Conservation (phyloP, 2,113 vertebrate genomes). For the Nycticorax nycticorax region DNA sequence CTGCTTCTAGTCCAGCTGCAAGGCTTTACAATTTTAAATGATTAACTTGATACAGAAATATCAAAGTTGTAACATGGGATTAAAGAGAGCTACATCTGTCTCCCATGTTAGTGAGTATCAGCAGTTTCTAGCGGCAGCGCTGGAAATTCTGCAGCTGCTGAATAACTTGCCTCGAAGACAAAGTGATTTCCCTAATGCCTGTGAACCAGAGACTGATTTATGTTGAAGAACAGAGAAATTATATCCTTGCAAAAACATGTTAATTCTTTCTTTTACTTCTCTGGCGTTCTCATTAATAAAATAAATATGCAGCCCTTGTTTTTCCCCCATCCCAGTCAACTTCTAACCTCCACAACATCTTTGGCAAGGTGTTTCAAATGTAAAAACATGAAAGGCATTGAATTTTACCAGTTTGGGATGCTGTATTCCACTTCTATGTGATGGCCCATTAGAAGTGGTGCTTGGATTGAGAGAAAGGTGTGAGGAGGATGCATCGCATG, state of each 20-base stretch:
- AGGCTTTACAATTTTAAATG: neutral
- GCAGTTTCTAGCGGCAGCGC: neutral
- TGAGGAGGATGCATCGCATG: fast-evolving
- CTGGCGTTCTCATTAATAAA: neutral
- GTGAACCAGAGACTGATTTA: neutral
- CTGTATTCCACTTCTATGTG: neutral
- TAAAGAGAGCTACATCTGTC: neutral
- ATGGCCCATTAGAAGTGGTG: neutral
- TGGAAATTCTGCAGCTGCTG: neutral
- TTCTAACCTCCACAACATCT: neutral
- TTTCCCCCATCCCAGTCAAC: neutral
- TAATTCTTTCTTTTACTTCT: neutral
- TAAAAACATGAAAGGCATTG: neutral
- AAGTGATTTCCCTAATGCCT: neutral
- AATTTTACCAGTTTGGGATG: neutral
- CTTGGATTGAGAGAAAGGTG: neutral
- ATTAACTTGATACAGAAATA: neutral
- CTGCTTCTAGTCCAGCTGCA: neutral
- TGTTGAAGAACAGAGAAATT: neutral
- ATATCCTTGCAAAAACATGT: neutral
- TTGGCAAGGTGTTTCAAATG: neutral
- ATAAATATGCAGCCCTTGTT: neutral
- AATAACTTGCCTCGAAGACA: neutral
- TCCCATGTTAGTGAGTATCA: neutral
- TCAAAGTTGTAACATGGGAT: neutral